Percentiles rank a stretch among this genome's conserved stretches.
phyloP scores from a whole-genome alignment of 2,888 invertebrate species.

The Drosophila incognita region DNA sequence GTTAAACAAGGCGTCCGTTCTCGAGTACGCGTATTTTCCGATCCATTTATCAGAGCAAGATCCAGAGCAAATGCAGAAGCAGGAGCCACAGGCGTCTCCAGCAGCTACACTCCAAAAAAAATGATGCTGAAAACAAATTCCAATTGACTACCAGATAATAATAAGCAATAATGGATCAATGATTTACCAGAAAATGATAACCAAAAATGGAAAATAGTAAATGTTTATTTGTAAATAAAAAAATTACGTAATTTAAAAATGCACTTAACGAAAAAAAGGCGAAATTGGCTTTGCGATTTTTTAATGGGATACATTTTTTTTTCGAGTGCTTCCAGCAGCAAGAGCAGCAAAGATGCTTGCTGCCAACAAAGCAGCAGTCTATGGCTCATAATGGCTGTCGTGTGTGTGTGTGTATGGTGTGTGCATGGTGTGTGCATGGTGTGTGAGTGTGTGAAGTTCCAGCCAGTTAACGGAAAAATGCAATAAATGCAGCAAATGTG shows the following conservation, averaged over 20 bases:
- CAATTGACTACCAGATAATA: too few relatives aligned
- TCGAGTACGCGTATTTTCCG: conserved; percentile 78
- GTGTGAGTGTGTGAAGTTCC: conserved; percentile 28
- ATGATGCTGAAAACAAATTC: neutral
- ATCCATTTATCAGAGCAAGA: conserved; percentile 74
- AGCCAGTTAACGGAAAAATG: conserved; percentile 71
- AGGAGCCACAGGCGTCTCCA: conserved; percentile 7
- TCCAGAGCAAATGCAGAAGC: conserved; percentile 4
- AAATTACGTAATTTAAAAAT: neutral
- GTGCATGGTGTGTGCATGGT: conserved; percentile 10
- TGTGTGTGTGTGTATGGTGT: conserved; percentile 4
- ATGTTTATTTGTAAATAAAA: neutral
- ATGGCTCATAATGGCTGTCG: conserved; percentile 32
- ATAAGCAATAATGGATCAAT: neutral
- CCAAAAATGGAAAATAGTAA: neutral
- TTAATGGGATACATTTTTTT: neutral
- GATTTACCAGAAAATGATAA: neutral
- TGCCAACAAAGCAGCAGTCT: conserved; percentile 45
- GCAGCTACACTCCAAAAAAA: neutral
- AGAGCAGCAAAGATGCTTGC: conserved; percentile 24
- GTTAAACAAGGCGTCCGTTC: conserved; percentile 63
- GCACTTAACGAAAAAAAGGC: neutral
- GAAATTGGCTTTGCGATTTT: neutral
- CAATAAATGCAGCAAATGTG: conserved; percentile 63
- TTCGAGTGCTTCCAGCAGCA: conserved; percentile 6